Base-by-base conservation (phyloP, 2,797 vertebrate species). In the Knipowitschia caucasica region DNA sequence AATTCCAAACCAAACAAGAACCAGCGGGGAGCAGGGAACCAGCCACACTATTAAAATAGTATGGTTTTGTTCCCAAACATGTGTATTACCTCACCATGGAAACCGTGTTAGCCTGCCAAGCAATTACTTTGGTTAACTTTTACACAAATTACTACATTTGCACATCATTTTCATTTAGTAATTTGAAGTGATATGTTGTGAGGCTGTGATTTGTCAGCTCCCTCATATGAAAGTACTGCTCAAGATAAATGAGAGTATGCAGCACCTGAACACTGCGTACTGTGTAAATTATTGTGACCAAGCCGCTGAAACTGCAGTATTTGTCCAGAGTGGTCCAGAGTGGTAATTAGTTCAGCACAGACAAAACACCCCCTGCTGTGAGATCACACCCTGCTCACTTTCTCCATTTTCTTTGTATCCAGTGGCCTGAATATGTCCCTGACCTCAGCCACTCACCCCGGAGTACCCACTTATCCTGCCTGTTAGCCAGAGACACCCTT, bases 391-490 rank as follows among this genome's bases (percentile, higher is more conserved):
- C 29, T 11, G 27, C 17, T 33, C 23, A 55, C 24, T 17, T 42
- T 36, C 20, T 60, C 79, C 68, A 66, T 69, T 79, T 68, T 33
- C 46, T 49, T 49, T 49, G 46, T 33, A 49, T 49, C 64, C 46
- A 58, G 15, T 74, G 60, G 62, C 64, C 64, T 73, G 61, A 75
- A 81, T 82, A 46, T 59, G 76, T 69, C 64, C 56, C 66, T 66
- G 62, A 77, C 54, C 59, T 38, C 38, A 54, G 34, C 49, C 56
- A 53, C 49, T 77, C 62, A 77, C 68, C 67, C 73, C 54, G 47
- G 61, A 76, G 65, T 62, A 68, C 69, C 67, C 74, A 82, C 75
- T 83, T 78, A 81, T 81, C 66, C 69, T 78, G 45, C 52, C 59
- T 50, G 57, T 72, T 69, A 78, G 67, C 65, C 47, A 1, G 50